Conservation (phyloP, 2,888 invertebrate genomes). For the Cerceris rybyensis region DNA sequence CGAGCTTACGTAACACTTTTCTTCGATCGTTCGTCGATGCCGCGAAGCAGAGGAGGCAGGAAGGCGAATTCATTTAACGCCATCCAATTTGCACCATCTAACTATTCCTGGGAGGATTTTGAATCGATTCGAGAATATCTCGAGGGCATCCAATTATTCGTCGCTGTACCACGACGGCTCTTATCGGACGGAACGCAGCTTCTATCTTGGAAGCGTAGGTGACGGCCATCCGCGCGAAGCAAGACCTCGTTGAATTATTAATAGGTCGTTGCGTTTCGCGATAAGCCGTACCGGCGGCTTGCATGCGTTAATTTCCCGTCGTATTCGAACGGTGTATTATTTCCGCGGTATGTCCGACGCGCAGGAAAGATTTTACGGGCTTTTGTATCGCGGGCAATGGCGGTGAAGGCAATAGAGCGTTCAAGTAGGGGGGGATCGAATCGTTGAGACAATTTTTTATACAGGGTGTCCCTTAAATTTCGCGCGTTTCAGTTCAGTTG, state of each 20-base stretch:
- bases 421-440: too few relatives aligned
- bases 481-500: too few relatives aligned
- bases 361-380: too few relatives aligned
- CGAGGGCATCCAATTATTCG: neutral
- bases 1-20: constrained; percentile 26
- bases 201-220: constrained; percentile 9
- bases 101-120: constrained; percentile 1
- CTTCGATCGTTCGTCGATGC: neutral
- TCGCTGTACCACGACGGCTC: neutral
- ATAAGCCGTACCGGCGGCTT: neutral
- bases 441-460: too few relatives aligned
- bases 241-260: neutral
- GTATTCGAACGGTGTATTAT: neutral
- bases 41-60: neutral
- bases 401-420: too few relatives aligned
- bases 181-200: constrained; percentile 8
- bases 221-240: constrained; percentile 2
- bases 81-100: neutral
- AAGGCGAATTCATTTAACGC: constrained; percentile 14
- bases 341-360: too few relatives aligned
- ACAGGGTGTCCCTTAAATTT: too few relatives aligned
- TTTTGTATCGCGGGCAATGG: too few relatives aligned
- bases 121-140: neutral
- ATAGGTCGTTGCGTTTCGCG: neutral
- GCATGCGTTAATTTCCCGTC: neutral